Evolutionary conservation across 1,140 invertebrate species (phyloP).

Genomic region (Hydropsyche tenuis): DNA sequence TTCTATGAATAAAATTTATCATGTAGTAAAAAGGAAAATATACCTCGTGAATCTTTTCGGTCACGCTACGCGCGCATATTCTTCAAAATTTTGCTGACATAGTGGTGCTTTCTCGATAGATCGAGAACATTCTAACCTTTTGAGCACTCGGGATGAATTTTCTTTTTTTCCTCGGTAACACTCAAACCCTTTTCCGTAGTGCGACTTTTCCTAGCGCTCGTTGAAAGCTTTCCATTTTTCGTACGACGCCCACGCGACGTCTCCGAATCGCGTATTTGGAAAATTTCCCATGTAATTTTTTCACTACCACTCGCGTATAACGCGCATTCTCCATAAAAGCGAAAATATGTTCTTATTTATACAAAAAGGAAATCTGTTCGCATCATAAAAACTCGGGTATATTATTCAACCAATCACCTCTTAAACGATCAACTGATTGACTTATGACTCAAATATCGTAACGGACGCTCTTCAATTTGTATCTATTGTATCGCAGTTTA

Average conservation of each 20-base stretch:
- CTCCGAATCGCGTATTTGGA: neutral
- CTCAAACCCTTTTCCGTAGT: neutral
- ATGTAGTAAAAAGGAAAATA: neutral
- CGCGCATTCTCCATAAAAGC: too few species aligned
- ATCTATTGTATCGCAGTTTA: too few species aligned
- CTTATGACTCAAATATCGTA: too few species aligned
- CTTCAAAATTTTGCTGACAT: neutral
- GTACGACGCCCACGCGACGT: neutral
- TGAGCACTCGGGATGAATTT: neutral
- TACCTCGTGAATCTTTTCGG: neutral
- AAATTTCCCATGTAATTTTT: neutral
- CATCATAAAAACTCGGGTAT: too few species aligned
- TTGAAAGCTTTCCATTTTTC: constrained; percentile 12
- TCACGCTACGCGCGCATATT: neutral
- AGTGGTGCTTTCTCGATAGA: constrained; percentile 5
- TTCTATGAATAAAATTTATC: neutral
- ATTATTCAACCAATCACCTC: too few species aligned
- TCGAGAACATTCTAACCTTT: neutral
- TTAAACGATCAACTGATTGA: too few species aligned
- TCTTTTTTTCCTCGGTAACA: neutral
- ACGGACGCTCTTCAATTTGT: too few species aligned
- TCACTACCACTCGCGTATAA: neutral
- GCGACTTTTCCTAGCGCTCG: neutral
- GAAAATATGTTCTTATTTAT: too few species aligned
- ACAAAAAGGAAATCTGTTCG: too few species aligned